Percentiles rank a stretch among this genome's conserved stretches.
These are phyloP conservation scores for Drosophila histrio DNA, from an alignment of 2,888 invertebrate genomes.

Conservation along the genomic window DNA sequence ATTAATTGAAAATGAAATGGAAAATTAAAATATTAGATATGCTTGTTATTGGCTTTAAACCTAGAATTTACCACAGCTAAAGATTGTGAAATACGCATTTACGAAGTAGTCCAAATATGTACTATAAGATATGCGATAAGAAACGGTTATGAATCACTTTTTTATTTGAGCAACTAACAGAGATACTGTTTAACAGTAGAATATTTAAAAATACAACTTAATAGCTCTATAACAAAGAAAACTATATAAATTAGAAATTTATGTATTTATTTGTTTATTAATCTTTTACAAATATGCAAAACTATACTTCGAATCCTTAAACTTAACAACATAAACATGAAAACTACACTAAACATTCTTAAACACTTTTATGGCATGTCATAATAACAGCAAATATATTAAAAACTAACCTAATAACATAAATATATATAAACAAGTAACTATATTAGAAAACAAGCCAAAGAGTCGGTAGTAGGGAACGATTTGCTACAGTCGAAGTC, in stretches of 20 bases:
- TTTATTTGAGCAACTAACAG: no score
- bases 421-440: no score
- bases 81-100: slow-evolving; percentile 1
- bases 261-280: background rate
- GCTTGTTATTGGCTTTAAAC: background rate
- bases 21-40: background rate
- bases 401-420: no score
- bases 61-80: background rate
- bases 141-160: background rate
- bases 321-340: background rate
- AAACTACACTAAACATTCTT: background rate
- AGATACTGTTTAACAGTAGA: no score
- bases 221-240: no score
- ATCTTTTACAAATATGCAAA: background rate
- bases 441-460: no score
- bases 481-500: no score
- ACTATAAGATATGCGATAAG: background rate
- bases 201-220: no score
- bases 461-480: no score
- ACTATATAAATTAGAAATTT: no score
- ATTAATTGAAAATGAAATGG: background rate
- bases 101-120: background rate
- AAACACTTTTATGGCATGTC: background rate
- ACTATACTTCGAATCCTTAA: background rate
- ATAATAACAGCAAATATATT: no score